Evolutionary conservation across 2,797 vertebrate species (phyloP).

Genomic region (Ptychobarbus kaznakovi): DNA sequence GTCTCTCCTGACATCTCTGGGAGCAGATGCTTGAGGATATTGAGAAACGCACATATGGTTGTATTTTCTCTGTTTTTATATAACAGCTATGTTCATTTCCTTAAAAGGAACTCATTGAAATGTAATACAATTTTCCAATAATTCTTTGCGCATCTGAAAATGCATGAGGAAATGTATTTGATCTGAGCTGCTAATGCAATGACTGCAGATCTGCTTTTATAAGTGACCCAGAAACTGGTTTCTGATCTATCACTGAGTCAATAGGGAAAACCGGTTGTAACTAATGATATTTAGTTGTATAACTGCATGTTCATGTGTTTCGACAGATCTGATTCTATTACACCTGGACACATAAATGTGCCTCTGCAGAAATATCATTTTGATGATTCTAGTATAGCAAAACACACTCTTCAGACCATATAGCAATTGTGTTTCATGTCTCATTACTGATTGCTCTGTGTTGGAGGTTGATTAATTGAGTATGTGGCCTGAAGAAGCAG

Average conservation of each 20-base stretch:
- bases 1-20: background rate
- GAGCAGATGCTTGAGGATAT: background rate
- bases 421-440: background rate
- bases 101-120: background rate
- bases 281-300: background rate
- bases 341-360: background rate
- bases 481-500: background rate
- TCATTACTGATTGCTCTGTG: background rate
- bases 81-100: background rate
- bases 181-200: background rate
- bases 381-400: background rate
- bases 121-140: background rate
- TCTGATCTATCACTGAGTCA: background rate
- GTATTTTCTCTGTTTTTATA: background rate
- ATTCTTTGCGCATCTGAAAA: background rate
- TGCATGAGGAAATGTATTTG: background rate
- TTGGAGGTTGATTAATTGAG: background rate
- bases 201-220: background rate
- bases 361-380: background rate
- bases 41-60: background rate
- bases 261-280: background rate
- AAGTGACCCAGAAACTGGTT: background rate
- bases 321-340: background rate
- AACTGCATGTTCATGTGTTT: background rate
- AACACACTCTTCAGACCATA: conserved; percentile 20